Conservation (phyloP, 2,888 invertebrate species). For the Argyresthia goedartella region DNA sequence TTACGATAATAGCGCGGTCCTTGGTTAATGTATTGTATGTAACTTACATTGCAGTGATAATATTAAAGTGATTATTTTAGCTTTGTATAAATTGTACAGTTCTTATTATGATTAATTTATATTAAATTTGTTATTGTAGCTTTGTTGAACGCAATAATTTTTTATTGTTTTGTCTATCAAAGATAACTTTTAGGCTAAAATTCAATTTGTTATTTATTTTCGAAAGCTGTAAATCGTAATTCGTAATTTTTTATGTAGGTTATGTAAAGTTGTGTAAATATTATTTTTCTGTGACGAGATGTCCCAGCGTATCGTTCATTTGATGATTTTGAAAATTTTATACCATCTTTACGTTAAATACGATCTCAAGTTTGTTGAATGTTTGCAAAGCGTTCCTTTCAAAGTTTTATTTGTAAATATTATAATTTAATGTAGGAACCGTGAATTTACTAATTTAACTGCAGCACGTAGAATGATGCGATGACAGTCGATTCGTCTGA, state of each 20-base stretch:
- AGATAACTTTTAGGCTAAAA: slow-evolving; percentile 67
- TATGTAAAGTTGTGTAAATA: slow-evolving; percentile 57
- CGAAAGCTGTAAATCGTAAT: slow-evolving; percentile 62
- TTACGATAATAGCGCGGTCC: slow-evolving; percentile 20
- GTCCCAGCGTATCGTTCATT: slow-evolving; percentile 56
- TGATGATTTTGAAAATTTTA: slow-evolving; percentile 56
- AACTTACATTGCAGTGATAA: slow-evolving; percentile 52
- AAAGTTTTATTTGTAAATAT: slow-evolving; percentile 71
- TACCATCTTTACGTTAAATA: slow-evolving; percentile 70
- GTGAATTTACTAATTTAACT: slow-evolving; percentile 64
- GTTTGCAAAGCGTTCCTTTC: slow-evolving; percentile 71
- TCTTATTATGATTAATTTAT: slow-evolving; percentile 66
- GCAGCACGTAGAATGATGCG: slow-evolving; percentile 18
- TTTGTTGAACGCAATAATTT: slow-evolving; percentile 71
- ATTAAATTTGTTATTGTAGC: slow-evolving; percentile 69
- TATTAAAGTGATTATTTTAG: slow-evolving; percentile 57
- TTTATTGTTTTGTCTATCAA: slow-evolving; percentile 70
- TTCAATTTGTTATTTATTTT: slow-evolving; percentile 69
- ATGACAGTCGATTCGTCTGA: too few relatives aligned
- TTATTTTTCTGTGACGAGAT: slow-evolving; percentile 31
- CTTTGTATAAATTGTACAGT: slow-evolving; percentile 68
- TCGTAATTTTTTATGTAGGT: slow-evolving; percentile 51
- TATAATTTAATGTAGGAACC: slow-evolving; percentile 58
- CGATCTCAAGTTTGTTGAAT: slow-evolving; percentile 71
- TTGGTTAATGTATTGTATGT: slow-evolving; percentile 9